Evolutionary conservation across 2,888 invertebrate species (phyloP), one percentile per base, ranked within the genome.

Genomic region (Yponomeuta plumbellus): DNA sequence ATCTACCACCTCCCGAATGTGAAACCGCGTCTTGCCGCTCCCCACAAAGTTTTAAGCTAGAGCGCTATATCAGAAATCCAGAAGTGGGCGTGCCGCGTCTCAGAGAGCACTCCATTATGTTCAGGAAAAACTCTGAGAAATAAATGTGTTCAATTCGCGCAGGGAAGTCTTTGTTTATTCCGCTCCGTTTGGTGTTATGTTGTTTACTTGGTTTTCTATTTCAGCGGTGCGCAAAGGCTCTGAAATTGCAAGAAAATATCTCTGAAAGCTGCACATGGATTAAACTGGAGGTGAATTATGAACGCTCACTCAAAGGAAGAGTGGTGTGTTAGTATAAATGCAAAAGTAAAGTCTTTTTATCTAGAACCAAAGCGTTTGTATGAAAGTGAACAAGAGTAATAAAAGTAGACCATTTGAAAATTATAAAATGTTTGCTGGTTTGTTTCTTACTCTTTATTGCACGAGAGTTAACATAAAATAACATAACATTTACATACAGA

Each of bases 111-210:
- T 62, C 39, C 26, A 59, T 59, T 59, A 39, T 62, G 26, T 20
- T 39, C 62, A n/a, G 39, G 62, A 17, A 34, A 62, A 59, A 59
- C 11, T 23, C 11, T 5, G 26, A 11, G 17, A 34, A 62, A 39
- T 39, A 62, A 62, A 62, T 62, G 62, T 20, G 20, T 62, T 62
- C 62, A 39, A 62, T 39, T 39, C 20, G 11, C 62, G 39, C 17
- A 11, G 6, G 39, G 20, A 20, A 20, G 39, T 62, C 39, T 34
- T 62, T 62, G 40, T 62, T 62, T 62, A 61, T 39, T 21, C 5
- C 39, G 20, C n/a, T 59, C 21, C 39, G 26, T 39, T 62, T 20
- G 26, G 17, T 62, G 34, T 39, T 62, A n/a, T 39, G 59, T 22
- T 23, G 59, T 52, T 52, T 52, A 52, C 17, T 13, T 17, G 1